A percentile compares a stretch with the other conserved stretches of the same genome.
Evolutionary conservation across 2,797 vertebrate genomes (phyloP).

Genomic region (Alcedo atthis): DNA sequence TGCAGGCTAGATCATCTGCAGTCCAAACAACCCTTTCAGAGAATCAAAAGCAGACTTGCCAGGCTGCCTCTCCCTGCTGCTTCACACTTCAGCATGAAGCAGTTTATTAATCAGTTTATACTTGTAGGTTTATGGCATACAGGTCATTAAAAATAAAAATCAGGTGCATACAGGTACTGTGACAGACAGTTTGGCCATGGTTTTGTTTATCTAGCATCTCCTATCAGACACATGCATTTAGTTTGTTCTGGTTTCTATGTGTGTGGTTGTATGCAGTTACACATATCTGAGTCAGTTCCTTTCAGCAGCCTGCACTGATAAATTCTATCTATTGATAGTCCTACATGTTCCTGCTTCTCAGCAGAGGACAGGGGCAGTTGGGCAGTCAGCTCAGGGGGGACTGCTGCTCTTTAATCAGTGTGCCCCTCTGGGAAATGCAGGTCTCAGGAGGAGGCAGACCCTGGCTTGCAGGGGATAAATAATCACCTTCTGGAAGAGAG

Average conservation of each 20-base stretch:
- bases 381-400: not conserved
- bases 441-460: not conserved
- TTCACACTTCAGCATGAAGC: not conserved
- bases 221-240: not conserved
- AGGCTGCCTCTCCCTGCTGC: not conserved
- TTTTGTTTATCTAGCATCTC: not conserved
- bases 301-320: not conserved
- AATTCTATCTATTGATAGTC: not conserved
- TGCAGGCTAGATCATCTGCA: not conserved
- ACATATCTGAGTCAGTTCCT: not conserved
- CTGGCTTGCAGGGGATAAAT: not conserved
- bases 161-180: not conserved
- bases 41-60: not conserved
- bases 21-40: not conserved
- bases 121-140: no score
- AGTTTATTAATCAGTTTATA: no score
- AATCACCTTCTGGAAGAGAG: constrained; percentile 7
- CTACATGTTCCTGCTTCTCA: not conserved
- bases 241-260: no score
- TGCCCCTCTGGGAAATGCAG: not conserved
- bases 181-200: not conserved
- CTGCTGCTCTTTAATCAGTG: not conserved
- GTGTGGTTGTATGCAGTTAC: not conserved
- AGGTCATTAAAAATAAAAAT: no score
- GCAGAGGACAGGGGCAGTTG: not conserved